A percentile compares a stretch with the other conserved stretches of the same genome.
phyloP scores from a whole-genome alignment of 2,888 invertebrate species.

The Phragmatobia fuliginosa region DNA sequence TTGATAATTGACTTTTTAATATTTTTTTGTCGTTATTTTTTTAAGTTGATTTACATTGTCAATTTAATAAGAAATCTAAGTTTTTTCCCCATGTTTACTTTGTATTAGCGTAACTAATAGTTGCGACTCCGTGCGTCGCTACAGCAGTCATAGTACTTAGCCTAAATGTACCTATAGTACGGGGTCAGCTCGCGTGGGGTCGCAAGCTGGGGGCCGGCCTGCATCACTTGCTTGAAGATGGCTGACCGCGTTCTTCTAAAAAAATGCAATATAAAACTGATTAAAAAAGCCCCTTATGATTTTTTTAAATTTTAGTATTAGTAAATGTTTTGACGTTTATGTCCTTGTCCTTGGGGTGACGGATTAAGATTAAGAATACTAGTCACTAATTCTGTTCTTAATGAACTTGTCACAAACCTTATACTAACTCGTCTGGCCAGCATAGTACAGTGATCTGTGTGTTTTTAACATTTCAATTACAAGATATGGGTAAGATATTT shows the following conservation, averaged over 20 bases:
- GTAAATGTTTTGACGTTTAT: too few relatives aligned
- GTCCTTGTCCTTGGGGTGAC: too few relatives aligned
- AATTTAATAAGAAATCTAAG: conserved; percentile 1
- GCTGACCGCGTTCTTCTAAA: conserved; percentile 69
- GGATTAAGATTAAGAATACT: too few relatives aligned
- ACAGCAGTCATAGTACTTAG: conserved; percentile 15
- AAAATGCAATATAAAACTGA: conserved; percentile 39
- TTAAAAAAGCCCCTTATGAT: too few relatives aligned
- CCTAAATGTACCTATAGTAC: background rate
- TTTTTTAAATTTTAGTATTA: too few relatives aligned
- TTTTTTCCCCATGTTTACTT: background rate
- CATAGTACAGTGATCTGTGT: too few relatives aligned
- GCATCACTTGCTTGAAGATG: conserved; percentile 78
- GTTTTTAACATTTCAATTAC: too few relatives aligned
- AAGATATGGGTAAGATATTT: too few relatives aligned
- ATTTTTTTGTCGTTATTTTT: background rate
- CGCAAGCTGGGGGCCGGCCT: conserved; percentile 32
- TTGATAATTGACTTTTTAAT: background rate
- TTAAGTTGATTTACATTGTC: background rate
- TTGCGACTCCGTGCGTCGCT: conserved; percentile 4
- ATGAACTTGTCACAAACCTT: too few relatives aligned
- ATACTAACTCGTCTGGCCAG: too few relatives aligned
- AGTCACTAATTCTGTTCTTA: too few relatives aligned
- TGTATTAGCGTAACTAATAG: background rate
- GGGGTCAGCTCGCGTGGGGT: conserved; percentile 19